These are phyloP conservation scores for Bursaphelenchus okinawaensis DNA, from an alignment of 2,888 invertebrate species.

Conservation along the genomic window DNA sequence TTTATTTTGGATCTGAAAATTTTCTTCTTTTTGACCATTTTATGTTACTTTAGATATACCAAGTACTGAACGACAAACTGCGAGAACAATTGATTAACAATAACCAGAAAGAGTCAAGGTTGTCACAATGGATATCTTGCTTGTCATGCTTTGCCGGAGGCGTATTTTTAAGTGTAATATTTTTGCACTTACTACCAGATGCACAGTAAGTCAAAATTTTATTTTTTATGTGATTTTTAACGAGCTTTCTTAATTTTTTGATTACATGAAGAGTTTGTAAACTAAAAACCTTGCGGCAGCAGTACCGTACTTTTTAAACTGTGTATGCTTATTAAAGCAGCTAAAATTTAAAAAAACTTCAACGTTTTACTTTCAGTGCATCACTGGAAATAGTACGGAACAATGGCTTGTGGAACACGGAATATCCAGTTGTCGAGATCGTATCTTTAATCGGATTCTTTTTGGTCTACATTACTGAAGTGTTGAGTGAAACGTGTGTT, in stretches of 20 bases:
- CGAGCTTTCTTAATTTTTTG: too few species aligned
- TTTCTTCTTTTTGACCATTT: not conserved
- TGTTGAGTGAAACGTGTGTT: conserved; percentile 10
- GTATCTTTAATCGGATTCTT: conserved; percentile 24
- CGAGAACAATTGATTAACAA: not conserved
- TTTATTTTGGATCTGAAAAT: too few species aligned
- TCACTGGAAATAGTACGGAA: conserved; percentile 14
- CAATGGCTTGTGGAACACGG: conserved; percentile 17
- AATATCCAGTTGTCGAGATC: conserved; percentile 24
- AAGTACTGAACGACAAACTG: not conserved
- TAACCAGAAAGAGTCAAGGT: not conserved
- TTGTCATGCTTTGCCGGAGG: conserved; percentile 29
- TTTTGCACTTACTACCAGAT: conserved; percentile 26
- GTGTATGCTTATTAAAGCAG: too few species aligned
- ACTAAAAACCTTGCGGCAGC: too few species aligned
- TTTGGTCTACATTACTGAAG: conserved; percentile 24
- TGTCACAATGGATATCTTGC: conserved; percentile 17
- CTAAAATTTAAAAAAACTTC: too few species aligned
- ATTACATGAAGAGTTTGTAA: too few species aligned
- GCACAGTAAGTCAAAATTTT: conserved; percentile 15
- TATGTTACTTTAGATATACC: conserved; percentile 9
- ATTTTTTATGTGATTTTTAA: not conserved
- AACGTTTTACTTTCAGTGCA: conserved; percentile 14
- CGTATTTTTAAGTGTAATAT: conserved; percentile 25
- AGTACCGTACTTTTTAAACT: too few species aligned